These are phyloP conservation scores for Hippopotamyrus pictus DNA, from an alignment of 2,797 vertebrate species.

Conservation along the genomic window DNA sequence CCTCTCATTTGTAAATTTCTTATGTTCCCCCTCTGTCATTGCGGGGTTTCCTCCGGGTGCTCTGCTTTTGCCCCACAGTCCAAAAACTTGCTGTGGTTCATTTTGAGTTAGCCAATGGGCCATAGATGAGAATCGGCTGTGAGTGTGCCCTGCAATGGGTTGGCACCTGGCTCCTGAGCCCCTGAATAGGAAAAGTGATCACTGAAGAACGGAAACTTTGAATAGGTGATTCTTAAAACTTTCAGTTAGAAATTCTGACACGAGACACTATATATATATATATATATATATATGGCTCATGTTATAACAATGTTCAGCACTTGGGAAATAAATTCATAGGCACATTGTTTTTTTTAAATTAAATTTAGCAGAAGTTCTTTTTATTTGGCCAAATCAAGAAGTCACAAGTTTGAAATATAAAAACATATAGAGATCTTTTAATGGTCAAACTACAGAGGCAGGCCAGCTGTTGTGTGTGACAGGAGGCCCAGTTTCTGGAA, in stretches of 20 bases:
- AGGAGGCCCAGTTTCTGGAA: background rate
- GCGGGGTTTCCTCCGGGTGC: background rate
- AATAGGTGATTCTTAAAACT: background rate
- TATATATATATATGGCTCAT: background rate
- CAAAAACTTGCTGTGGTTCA: background rate
- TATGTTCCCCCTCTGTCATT: background rate
- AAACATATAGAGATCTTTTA: conserved; percentile 25
- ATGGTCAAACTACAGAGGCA: conserved; percentile 18
- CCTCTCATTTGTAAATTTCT: background rate
- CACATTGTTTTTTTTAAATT: background rate
- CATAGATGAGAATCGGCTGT: background rate
- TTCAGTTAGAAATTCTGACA: background rate
- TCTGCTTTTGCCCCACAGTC: background rate
- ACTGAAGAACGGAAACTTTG: background rate
- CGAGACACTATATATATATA: background rate
- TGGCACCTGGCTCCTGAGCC: background rate
- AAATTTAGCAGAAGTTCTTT: conserved; percentile 27
- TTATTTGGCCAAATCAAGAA: conserved; percentile 26
- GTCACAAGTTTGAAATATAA: conserved; percentile 24
- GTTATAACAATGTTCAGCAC: background rate
- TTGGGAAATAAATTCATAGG: background rate
- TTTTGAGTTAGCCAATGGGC: background rate
- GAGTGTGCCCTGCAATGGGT: background rate
- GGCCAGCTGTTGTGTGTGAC: background rate
- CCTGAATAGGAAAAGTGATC: background rate